Percentiles rank a stretch among this genome's conserved stretches.
Evolutionary conservation across 2,797 vertebrate genomes (phyloP).

Genomic region (Chanos chanos): DNA sequence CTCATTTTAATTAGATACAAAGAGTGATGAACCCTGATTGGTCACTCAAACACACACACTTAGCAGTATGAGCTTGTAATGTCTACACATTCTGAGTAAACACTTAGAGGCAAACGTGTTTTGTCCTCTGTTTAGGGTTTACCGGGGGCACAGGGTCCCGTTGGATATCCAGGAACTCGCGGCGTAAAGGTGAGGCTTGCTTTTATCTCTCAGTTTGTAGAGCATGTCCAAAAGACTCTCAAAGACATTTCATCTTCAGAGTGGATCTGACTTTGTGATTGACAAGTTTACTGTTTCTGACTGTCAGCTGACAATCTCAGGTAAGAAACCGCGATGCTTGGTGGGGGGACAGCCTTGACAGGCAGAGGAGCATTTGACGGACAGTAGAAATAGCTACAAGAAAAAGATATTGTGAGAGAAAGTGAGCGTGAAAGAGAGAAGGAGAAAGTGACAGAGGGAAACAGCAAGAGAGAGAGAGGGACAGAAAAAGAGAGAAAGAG

Average conservation of each 20-base stretch:
- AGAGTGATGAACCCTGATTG: background rate
- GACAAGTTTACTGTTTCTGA: slow-evolving; percentile 55
- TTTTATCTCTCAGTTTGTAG: slow-evolving; percentile 23
- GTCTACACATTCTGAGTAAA: background rate
- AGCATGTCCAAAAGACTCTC: slow-evolving; percentile 20
- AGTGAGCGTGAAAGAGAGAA: no score
- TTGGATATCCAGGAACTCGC: slow-evolving; percentile 86
- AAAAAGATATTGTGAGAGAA: no score
- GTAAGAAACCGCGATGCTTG: slow-evolving; percentile 44
- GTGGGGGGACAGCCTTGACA: slow-evolving; percentile 48
- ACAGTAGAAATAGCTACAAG: slow-evolving; percentile 43
- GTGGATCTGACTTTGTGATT: slow-evolving; percentile 31
- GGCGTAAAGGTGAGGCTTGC: slow-evolving; percentile 84
- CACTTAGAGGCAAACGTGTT: background rate
- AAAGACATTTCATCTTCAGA: slow-evolving; percentile 13
- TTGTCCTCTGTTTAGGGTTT: slow-evolving; percentile 68
- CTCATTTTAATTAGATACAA: background rate
- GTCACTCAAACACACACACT: slow-evolving; percentile 7
- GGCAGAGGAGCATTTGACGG: slow-evolving; percentile 41
- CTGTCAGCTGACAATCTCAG: slow-evolving; percentile 56
- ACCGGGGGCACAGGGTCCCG: slow-evolving; percentile 75
- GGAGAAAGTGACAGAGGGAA: no score
- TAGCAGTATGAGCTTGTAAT: background rate
- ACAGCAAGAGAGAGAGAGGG: no score
- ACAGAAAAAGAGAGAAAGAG: no score